phyloP scores from a whole-genome alignment of 2,113 vertebrate genomes.

The Rhinolophus sinicus region DNA sequence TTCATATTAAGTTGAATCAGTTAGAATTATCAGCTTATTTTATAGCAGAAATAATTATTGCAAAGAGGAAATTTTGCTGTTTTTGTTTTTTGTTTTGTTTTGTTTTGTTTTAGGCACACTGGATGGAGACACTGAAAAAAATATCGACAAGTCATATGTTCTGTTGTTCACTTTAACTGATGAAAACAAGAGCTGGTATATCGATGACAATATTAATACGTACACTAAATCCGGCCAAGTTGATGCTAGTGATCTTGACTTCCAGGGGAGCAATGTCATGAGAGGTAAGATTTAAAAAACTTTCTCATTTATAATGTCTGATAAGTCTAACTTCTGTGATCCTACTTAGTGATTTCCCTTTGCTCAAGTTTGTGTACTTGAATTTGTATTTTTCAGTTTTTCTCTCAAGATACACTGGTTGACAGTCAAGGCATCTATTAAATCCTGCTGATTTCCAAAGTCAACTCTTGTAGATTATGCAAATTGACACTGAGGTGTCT shows the following conservation, averaged over 20 bases:
- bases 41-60: not conserved
- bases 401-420: not conserved
- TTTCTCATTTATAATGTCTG: not conserved
- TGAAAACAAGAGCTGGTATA: slow-evolving; percentile 95
- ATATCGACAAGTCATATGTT: slow-evolving; percentile 86
- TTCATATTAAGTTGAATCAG: not conserved
- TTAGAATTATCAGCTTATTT: not conserved
- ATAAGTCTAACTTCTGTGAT: not conserved
- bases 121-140: slow-evolving; percentile 79
- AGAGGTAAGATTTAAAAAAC: slow-evolving; percentile 85
- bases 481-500: not conserved
- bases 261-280: slow-evolving; percentile 94
- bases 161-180: slow-evolving; percentile 92
- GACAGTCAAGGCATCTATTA: not conserved
- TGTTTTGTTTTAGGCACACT: slow-evolving; percentile 85
- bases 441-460: not conserved
- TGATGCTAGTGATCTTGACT: slow-evolving; percentile 87
- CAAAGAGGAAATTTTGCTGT: not conserved
- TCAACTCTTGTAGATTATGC: not conserved
- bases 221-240: slow-evolving; percentile 86
- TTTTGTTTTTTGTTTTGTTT: not conserved
- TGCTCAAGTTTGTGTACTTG: not conserved
- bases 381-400: not conserved
- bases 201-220: slow-evolving; percentile 91
- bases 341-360: not conserved